Conservation (phyloP, 2,113 vertebrate genomes). For the Pteropus alecto region DNA sequence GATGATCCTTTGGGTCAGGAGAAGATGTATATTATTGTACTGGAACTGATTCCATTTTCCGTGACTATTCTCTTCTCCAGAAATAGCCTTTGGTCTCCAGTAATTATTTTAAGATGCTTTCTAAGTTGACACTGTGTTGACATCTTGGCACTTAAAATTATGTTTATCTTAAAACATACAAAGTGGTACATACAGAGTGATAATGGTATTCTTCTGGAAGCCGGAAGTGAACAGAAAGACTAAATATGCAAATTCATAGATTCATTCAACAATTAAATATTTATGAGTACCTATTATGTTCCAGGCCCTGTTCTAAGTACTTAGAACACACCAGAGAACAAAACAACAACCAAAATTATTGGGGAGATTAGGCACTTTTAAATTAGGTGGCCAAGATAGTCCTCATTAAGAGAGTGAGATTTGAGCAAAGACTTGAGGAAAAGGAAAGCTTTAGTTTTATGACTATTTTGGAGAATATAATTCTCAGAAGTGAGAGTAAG, state of each 20-base stretch:
- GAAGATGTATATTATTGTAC: conserved; percentile 1
- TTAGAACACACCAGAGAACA: conserved; percentile 1
- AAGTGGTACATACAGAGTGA: not conserved
- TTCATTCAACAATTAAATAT: conserved; percentile 25
- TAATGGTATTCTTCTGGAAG: not conserved
- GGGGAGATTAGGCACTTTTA: not conserved
- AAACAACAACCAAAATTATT: not conserved
- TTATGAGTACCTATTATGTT: not conserved
- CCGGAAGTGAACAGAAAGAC: not conserved
- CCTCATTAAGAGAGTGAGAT: not conserved
- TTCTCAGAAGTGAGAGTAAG: not conserved
- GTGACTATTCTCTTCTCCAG: conserved; percentile 27
- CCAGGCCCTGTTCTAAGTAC: not conserved
- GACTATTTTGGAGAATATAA: not conserved
- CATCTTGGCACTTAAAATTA: conserved; percentile 8
- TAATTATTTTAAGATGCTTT: conserved; percentile 9
- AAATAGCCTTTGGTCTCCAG: not conserved
- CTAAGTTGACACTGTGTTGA: conserved; percentile 1
- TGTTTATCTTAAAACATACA: conserved; percentile 19
- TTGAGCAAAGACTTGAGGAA: not conserved
- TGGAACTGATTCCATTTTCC: conserved; percentile 54
- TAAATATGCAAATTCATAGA: conserved; percentile 18
- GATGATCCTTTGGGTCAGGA: conserved; percentile 33
- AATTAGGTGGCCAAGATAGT: not conserved
- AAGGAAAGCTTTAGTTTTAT: not conserved